phyloP scores from a whole-genome alignment of 2,888 invertebrate genomes.

The Rhynchonema sp. region DNA sequence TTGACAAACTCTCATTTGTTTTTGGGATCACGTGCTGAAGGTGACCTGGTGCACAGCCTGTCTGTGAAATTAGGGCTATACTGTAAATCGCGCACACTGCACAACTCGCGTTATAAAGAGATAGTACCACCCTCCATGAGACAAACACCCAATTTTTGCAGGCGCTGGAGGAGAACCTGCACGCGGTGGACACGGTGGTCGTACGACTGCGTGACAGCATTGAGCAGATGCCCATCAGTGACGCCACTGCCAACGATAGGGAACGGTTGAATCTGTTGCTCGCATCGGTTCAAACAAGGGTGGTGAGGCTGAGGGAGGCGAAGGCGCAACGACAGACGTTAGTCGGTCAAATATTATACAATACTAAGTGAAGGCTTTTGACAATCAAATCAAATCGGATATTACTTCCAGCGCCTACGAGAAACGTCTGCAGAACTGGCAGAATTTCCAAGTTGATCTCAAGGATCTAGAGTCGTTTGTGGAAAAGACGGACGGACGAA shows the following conservation, averaged over 20 bases:
- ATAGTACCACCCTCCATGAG: too few species aligned
- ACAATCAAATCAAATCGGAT: too few species aligned
- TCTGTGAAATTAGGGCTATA: too few species aligned
- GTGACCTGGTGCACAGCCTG: too few species aligned
- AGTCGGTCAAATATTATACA: too few species aligned
- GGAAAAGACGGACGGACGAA: slow-evolving; percentile 12
- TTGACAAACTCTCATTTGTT: too few species aligned
- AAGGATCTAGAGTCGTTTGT: slow-evolving; percentile 8
- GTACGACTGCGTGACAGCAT: background rate
- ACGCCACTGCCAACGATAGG: background rate
- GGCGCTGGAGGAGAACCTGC: background rate
- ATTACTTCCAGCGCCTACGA: slow-evolving; percentile 1
- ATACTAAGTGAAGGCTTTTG: too few species aligned
- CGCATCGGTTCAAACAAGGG: background rate
- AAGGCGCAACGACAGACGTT: background rate
- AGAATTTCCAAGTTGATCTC: slow-evolving; percentile 1
- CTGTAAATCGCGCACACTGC: too few species aligned
- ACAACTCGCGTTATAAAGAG: too few species aligned
- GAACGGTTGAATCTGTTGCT: slow-evolving; percentile 1
- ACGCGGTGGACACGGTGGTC: background rate
- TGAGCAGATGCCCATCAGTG: background rate
- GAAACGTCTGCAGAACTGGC: slow-evolving; percentile 2
- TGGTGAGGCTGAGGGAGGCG: background rate
- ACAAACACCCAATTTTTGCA: too few species aligned
- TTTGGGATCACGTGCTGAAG: too few species aligned